A percentile compares a stretch with the other conserved stretches of the same genome.
phyloP scores from a whole-genome alignment of 2,888 invertebrate species.

The Hofmannophila pseudospretella region DNA sequence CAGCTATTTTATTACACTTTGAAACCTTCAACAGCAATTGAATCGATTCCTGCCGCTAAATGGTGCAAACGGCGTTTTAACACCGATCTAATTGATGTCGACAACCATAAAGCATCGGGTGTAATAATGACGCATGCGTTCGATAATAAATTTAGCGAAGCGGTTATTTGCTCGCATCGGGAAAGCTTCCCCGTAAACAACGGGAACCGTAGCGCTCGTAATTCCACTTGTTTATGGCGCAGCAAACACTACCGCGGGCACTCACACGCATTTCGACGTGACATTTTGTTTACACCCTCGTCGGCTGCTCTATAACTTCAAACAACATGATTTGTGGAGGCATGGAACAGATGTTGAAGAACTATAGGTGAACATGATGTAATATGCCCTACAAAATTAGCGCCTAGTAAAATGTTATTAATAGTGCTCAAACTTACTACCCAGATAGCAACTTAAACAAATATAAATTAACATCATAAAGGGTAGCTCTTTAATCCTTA shows the following conservation, averaged over 20 bases:
- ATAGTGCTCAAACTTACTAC: no score
- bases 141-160: slow-evolving; percentile 10
- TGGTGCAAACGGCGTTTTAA: no score
- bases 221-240: slow-evolving; percentile 19
- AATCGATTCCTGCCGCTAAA: no score
- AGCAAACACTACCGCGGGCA: slow-evolving; percentile 8
- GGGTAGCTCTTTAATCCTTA: no score
- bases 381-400: background rate
- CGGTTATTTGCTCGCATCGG: slow-evolving; percentile 11
- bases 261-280: slow-evolving; percentile 11
- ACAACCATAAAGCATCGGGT: slow-evolving; percentile 9
- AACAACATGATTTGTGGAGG: slow-evolving; percentile 6
- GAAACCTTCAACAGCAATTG: no score
- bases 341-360: slow-evolving; percentile 5
- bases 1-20: no score
- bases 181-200: slow-evolving; percentile 19
- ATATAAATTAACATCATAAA: no score
- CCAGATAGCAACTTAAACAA: no score
- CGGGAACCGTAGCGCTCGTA: slow-evolving; percentile 17
- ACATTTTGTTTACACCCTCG: slow-evolving; percentile 15
- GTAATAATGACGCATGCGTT: slow-evolving; percentile 13
- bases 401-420: no score
- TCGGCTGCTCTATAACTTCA: slow-evolving; percentile 2
- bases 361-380: background rate
- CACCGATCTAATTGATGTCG: slow-evolving; percentile 2